phyloP scores from a whole-genome alignment of 2,797 vertebrate genomes.

The Mus minutoides region DNA sequence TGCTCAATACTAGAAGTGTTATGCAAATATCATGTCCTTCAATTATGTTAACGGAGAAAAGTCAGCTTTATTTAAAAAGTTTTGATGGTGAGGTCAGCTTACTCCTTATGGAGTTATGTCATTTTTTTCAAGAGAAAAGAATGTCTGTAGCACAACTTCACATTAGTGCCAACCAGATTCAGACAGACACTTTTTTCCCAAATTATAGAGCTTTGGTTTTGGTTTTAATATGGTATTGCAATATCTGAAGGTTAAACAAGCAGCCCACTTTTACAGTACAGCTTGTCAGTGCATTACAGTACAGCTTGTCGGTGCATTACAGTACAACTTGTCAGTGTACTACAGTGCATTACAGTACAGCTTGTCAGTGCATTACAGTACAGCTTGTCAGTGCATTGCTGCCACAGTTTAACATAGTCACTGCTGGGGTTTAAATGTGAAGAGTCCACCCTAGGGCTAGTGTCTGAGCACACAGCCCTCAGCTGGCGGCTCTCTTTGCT shows the following conservation, averaged over 20 bases:
- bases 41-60: neutral
- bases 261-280: neutral
- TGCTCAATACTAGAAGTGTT: neutral
- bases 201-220: neutral
- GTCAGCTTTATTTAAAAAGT: neutral
- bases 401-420: neutral
- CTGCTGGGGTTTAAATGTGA: neutral
- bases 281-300: no score
- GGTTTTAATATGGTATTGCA: neutral
- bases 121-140: constrained; percentile 34
- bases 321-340: no score
- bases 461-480: neutral
- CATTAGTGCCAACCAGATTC: neutral
- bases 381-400: neutral
- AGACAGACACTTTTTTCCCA: no score
- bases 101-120: neutral
- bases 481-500: neutral
- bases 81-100: neutral
- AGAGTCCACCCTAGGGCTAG: neutral
- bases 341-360: neutral
- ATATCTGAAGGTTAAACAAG: neutral
- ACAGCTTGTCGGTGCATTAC: no score
- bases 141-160: neutral
- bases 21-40: neutral
- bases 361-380: no score